Base-by-base conservation (phyloP, 2,888 invertebrate genomes). In the Megamerina dolium region DNA sequence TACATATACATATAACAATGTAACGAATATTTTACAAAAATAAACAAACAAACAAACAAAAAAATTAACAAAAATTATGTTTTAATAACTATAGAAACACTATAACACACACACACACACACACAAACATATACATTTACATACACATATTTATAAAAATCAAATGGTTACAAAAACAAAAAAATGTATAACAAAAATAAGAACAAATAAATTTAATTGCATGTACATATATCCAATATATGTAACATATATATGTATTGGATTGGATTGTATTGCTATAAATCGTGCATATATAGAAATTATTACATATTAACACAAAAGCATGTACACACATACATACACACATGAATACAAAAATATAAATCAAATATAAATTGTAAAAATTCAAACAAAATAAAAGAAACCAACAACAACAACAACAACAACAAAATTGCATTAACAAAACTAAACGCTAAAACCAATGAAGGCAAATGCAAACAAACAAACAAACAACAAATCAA, bases 41-140 rank as follows among this genome's bases (percentile, higher is more conserved):
- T 34, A 12, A 31, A 16, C 10, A 8, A 20, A 23, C 17, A 13
- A 14, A 5, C 13, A 43, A 36, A 45, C 32, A 44, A 40, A 43
- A 38, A 47, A 40, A 45, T n/a, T 42, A 45, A 6, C 13, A 13
- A 31, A 31, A 16, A 31, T 3, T 14, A 31, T 40, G 40, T 32
- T 33, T 23, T 26, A 33, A n/a, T 21, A 32, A 33, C 14, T 12
- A 23, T 33, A 14, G 17, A 14, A 23, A 39, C 8, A 39, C 12
- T 9, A 39, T 4, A 19, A 26, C 12, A 39, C 21, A 39, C 21
- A 39, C 2, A 30, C 16, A 32, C n/a, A 23, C 20, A 38, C 31
- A 38, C 10, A 18, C 20, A 38, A 23, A 9, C n/a, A n/a, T n/a
- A n/a, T n/a, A n/a, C n/a, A n/a, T n/a, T n/a, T n/a, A n/a, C n/a